Conservation (phyloP, 2,113 vertebrate genomes). For the Fulmarus glacialis region DNA sequence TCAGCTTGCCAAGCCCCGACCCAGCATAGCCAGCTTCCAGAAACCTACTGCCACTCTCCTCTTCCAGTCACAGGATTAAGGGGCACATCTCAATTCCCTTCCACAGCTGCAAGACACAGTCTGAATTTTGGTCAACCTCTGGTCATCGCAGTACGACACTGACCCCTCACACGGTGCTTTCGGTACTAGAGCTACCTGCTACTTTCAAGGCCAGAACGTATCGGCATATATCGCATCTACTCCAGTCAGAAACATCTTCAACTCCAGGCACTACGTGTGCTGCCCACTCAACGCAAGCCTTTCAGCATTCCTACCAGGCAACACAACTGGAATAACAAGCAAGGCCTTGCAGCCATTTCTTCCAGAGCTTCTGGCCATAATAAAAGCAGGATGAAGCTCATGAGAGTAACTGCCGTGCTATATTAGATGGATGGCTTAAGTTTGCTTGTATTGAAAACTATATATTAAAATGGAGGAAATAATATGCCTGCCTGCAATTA, state of each 20-base stretch:
- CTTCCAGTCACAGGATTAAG: neutral
- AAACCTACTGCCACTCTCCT: neutral
- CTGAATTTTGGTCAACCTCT: neutral
- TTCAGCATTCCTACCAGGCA: neutral
- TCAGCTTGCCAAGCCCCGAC: neutral
- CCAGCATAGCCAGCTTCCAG: neutral
- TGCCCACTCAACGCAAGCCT: rapidly evolving
- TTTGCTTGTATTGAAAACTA: neutral
- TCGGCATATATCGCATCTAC: rapidly evolving
- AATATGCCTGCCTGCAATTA: neutral
- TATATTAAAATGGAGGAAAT: neutral
- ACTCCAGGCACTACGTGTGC: rapidly evolving
- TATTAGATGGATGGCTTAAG: neutral
- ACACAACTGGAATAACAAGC: neutral
- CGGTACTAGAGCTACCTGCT: neutral
- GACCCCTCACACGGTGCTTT: neutral
- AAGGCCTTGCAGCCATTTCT: neutral
- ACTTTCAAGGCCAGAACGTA: neutral
- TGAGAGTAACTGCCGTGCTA: neutral
- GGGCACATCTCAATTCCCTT: neutral
- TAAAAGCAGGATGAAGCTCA: neutral
- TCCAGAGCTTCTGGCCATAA: neutral
- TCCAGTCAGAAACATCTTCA: neutral
- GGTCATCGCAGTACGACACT: neutral
- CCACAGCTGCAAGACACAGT: neutral